Percentiles rank a stretch among this genome's conserved stretches.
Evolutionary conservation across 2,888 invertebrate genomes (phyloP).

Genomic region (Tenthredo livida): DNA sequence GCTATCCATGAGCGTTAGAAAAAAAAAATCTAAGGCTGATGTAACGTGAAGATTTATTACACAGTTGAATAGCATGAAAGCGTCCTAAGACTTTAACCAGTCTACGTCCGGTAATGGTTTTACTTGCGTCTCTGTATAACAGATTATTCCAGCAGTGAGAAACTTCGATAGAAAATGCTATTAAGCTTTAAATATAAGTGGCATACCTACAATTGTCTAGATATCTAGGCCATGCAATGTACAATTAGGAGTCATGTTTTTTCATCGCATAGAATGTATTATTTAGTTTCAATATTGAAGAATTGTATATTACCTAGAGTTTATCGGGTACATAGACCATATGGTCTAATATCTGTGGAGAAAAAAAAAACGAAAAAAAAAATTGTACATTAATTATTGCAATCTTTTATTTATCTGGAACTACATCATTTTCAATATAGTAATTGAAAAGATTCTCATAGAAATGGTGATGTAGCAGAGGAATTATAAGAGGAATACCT

Average conservation of each 20-base stretch:
- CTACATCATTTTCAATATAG: background rate
- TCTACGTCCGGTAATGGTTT: conserved; percentile 4
- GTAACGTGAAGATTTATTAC: background rate
- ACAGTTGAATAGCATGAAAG: background rate
- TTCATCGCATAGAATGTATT: background rate
- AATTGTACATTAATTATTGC: too few relatives aligned
- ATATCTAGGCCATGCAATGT: conserved; percentile 8
- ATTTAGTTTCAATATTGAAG: background rate
- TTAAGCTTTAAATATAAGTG: background rate
- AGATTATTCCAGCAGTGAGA: background rate
- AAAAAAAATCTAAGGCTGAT: background rate
- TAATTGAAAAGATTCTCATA: background rate
- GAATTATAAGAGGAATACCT: background rate
- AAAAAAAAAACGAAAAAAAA: too few relatives aligned
- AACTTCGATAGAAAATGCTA: background rate
- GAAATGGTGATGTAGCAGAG: background rate
- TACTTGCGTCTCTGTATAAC: background rate
- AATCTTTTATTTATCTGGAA: background rate
- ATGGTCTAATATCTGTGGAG: too few relatives aligned
- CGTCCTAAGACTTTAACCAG: background rate
- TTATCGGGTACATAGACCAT: too few relatives aligned
- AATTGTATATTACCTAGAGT: background rate
- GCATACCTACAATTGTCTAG: background rate
- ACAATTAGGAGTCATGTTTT: conserved; percentile 37
- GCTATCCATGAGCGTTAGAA: background rate